phyloP scores from a whole-genome alignment of 1,140 invertebrate species.

The Pseudomyrmex flavicornis region DNA sequence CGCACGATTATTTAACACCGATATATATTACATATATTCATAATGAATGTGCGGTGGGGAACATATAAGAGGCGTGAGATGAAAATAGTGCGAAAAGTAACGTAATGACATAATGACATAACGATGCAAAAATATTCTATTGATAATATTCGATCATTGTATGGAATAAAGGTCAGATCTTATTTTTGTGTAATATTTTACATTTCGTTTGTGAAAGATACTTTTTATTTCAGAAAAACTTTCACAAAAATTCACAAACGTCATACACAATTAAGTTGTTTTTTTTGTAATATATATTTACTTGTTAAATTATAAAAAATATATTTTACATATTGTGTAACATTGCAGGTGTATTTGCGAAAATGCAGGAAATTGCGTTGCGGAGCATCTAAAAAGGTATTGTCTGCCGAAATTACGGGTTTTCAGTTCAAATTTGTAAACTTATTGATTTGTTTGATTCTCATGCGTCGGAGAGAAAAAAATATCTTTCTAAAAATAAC shows the following conservation, averaged over 20 bases:
- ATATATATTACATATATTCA: slow-evolving; percentile 21
- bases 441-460: slow-evolving; percentile 35
- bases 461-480: not conserved
- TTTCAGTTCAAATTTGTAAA: slow-evolving; percentile 19
- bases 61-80: slow-evolving; percentile 40
- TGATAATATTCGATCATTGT: slow-evolving; percentile 14
- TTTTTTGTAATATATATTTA: not conserved
- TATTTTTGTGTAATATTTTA: too few relatives aligned
- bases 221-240: too few relatives aligned
- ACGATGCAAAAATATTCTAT: slow-evolving; percentile 6
- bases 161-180: not conserved
- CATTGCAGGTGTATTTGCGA: too few relatives aligned
- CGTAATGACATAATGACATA: slow-evolving; percentile 57
- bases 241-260: not conserved
- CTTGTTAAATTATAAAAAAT: not conserved
- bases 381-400: slow-evolving; percentile 12
- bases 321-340: not conserved
- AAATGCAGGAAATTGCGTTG: slow-evolving; percentile 14
- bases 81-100: slow-evolving; percentile 42
- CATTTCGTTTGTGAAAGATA: too few relatives aligned
- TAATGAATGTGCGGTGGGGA: slow-evolving; percentile 23
- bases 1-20: slow-evolving; percentile 40
- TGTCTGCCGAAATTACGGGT: slow-evolving; percentile 15
- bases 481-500: not conserved
- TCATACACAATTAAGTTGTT: not conserved